These are phyloP conservation scores for Drosophila simulans DNA, from an alignment of 1,140 invertebrate genomes.

Conservation along the genomic window DNA sequence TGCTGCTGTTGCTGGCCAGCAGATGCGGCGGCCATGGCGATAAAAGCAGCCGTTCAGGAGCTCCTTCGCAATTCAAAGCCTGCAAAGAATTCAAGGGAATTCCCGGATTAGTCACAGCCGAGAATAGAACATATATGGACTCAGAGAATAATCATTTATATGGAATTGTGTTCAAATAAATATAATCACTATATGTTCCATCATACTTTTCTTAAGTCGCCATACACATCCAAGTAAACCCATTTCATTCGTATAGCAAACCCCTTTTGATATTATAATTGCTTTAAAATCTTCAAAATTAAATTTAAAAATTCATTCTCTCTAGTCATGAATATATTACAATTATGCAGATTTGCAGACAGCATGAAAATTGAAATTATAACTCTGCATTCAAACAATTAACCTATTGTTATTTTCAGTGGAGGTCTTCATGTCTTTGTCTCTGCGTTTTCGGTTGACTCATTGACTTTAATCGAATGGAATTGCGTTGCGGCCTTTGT, in stretches of 20 bases:
- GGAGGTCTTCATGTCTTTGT: conserved; percentile 1
- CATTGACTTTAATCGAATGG: conserved; percentile 22
- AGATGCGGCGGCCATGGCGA: conserved; percentile 80
- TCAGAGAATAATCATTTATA: background rate
- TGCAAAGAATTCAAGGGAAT: conserved; percentile 35
- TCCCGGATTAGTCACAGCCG: conserved; percentile 10
- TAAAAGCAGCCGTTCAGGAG: conserved; percentile 64
- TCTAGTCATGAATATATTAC: background rate
- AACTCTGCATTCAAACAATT: background rate
- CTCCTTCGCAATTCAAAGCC: conserved; percentile 52
- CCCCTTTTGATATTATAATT: too few relatives aligned
- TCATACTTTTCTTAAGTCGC: too few relatives aligned
- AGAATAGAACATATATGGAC: background rate
- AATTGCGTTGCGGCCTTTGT: conserved; percentile 37
- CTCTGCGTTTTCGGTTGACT: conserved; percentile 17
- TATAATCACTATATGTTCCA: too few relatives aligned
- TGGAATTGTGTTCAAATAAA: background rate
- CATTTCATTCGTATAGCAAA: too few relatives aligned
- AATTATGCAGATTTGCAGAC: too few relatives aligned
- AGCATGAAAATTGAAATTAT: too few relatives aligned
- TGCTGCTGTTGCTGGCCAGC: conserved; percentile 78
- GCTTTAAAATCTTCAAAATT: too few relatives aligned
- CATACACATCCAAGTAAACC: too few relatives aligned
- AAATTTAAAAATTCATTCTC: background rate
- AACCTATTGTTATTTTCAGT: background rate